A percentile compares a stretch with the other conserved stretches of the same genome.
Conservation (phyloP, 2,113 vertebrate genomes). For the Cromileptes altivelis region DNA sequence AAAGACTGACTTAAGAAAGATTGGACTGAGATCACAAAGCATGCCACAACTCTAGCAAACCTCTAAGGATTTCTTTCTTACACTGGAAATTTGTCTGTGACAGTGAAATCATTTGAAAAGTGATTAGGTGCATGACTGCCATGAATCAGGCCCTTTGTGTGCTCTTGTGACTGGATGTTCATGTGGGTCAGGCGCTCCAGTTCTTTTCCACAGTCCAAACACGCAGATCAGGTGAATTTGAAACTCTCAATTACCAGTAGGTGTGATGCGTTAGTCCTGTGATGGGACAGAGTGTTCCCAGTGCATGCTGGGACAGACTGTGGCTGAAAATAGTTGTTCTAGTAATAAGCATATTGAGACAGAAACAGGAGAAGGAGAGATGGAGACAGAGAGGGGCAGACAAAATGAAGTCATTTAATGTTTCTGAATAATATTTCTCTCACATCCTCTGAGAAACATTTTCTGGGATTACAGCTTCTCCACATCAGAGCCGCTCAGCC, state of each 20-base stretch:
- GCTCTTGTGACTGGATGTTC: not conserved
- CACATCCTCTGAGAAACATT: slow-evolving; percentile 19
- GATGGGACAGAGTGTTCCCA: not conserved
- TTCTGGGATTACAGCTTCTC: slow-evolving; percentile 57
- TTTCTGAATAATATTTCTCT: slow-evolving; percentile 43
- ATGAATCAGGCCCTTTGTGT: no score
- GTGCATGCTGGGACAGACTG: not conserved
- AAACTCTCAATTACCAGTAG: not conserved
- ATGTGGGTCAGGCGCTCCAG: not conserved
- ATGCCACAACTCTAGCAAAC: no score
- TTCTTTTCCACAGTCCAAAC: slow-evolving; percentile 1
- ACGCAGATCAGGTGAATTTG: not conserved
- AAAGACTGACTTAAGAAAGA: no score
- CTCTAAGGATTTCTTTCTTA: no score
- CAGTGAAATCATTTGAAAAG: no score
- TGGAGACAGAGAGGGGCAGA: not conserved
- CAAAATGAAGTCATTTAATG: slow-evolving; percentile 9
- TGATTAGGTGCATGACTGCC: no score
- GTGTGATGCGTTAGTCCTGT: not conserved
- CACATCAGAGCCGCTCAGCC: slow-evolving; percentile 57
- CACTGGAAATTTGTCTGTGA: no score
- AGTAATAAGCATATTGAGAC: not conserved
- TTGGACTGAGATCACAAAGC: no score
- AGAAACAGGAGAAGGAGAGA: not conserved
- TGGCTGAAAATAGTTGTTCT: not conserved